phyloP scores from a whole-genome alignment of 2,113 vertebrate species.

The Siphamia tubifer region DNA sequence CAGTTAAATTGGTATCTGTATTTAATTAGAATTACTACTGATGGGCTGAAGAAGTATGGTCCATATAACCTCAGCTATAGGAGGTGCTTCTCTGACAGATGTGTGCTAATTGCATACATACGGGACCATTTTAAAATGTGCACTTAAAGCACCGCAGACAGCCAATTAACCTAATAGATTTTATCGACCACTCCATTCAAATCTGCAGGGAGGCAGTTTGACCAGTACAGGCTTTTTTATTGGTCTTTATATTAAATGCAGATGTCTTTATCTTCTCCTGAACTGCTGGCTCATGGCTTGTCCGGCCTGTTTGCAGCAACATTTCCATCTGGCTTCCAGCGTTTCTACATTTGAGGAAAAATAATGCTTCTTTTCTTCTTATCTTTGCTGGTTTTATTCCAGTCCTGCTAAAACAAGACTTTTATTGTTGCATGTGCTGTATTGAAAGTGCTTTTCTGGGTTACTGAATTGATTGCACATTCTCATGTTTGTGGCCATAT shows the following conservation, averaged over 20 bases:
- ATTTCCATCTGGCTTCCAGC: constrained; percentile 47
- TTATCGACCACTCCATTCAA: neutral
- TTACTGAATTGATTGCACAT: neutral
- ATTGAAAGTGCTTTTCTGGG: neutral
- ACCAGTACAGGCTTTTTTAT: neutral
- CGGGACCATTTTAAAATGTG: neutral
- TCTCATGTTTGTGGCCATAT: too few species aligned
- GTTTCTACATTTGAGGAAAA: neutral
- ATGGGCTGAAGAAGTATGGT: too few species aligned
- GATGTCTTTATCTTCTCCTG: neutral
- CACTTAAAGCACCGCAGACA: neutral
- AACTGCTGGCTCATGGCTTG: neutral
- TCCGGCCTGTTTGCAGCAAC: neutral
- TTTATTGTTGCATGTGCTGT: neutral
- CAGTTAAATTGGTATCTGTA: too few species aligned
- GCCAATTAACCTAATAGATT: constrained; percentile 35
- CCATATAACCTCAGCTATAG: too few species aligned
- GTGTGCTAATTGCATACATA: neutral
- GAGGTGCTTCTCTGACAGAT: neutral
- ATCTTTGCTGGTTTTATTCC: neutral
- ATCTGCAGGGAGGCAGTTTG: neutral
- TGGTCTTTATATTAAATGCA: neutral
- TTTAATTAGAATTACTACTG: too few species aligned
- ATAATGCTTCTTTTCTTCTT: neutral
- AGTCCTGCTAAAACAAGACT: neutral